Base-by-base conservation (phyloP, 2,113 vertebrate genomes). In the Bubo blakistoni region DNA sequence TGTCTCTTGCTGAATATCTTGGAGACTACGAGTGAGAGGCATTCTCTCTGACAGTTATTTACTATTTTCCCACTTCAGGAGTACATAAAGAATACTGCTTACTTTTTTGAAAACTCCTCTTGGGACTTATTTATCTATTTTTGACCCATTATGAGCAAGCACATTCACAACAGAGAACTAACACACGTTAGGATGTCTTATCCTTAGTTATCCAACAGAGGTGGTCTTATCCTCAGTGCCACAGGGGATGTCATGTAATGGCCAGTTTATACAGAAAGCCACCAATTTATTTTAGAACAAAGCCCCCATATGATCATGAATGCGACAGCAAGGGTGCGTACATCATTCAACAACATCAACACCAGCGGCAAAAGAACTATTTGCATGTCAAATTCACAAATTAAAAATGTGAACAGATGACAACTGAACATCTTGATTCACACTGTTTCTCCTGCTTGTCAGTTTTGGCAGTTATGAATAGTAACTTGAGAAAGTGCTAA, bases 361-460 rank as follows among this genome's bases (percentile, higher is more conserved):
- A 88, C 58, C 79, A 78, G 81, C 51, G 2, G 61, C 91, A 95
- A 52, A 65, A 40, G 36, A 93, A 72, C 66, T 61, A 86, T 65
- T 62, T 94, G 76, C 79, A 47, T 72, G 73, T 71, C 86, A 97
- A 80, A 90, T 71, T 81, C 62, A 63, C 66, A 66, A 63, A 94
- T 73, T 65, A 70, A 77, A 94, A 87, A 88, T 74, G 54, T 51
- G 92, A 97, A 81, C 91, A 93, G 93, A 96, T 59, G 82, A 95
- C 94, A 94, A 42, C 88, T 8, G 44, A 95, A 91, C 91, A 91
- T 96, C 95, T 96, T 88, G 81, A 95, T 82, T 97, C 95, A 88
- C 71, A 80, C 83, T 70, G 71, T 82, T 98, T 97, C 93, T 95
- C 90, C 86, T 92, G 55, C 92, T 88, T 96, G 92, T 90, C 96